These are phyloP conservation scores for Cheiracanthium punctorium DNA, from an alignment of 2,888 invertebrate species.

Conservation along the genomic window DNA sequence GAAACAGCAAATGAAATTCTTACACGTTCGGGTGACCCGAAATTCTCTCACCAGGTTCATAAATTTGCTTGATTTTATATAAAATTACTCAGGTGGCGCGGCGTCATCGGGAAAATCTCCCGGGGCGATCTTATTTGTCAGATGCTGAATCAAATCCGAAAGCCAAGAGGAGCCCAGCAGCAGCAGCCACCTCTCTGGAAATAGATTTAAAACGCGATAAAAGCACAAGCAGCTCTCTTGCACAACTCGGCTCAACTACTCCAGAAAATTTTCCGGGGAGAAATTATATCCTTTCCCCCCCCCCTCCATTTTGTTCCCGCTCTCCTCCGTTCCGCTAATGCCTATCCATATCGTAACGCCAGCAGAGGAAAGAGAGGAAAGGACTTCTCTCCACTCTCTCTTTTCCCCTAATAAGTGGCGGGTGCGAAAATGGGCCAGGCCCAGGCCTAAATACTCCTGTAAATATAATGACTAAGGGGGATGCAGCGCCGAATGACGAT, in stretches of 20 bases:
- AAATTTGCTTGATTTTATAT: neutral
- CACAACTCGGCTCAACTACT: neutral
- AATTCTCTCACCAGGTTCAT: neutral
- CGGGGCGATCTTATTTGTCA: neutral
- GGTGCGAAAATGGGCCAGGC: constrained; percentile 6
- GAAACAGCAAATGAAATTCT: neutral
- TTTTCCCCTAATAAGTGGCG: neutral
- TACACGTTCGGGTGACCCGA: neutral
- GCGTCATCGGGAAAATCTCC: neutral
- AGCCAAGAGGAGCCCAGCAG: neutral
- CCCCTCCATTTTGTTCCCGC: neutral
- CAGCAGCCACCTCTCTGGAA: neutral
- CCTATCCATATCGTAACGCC: neutral
- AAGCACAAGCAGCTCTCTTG: neutral
- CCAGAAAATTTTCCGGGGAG: neutral
- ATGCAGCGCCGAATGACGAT: constrained; percentile 7
- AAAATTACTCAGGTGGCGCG: neutral
- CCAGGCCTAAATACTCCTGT: neutral
- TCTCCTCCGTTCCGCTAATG: neutral
- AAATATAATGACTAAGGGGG: neutral
- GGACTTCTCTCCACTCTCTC: no score
- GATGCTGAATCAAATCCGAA: neutral
- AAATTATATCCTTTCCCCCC: constrained; percentile 5
- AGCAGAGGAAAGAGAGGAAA: no score
- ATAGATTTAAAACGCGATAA: constrained; percentile 1